Evolutionary conservation across 1,140 invertebrate genomes (phyloP), one percentile per base, ranked within the genome.

Genomic region (Sogatella furcifera): DNA sequence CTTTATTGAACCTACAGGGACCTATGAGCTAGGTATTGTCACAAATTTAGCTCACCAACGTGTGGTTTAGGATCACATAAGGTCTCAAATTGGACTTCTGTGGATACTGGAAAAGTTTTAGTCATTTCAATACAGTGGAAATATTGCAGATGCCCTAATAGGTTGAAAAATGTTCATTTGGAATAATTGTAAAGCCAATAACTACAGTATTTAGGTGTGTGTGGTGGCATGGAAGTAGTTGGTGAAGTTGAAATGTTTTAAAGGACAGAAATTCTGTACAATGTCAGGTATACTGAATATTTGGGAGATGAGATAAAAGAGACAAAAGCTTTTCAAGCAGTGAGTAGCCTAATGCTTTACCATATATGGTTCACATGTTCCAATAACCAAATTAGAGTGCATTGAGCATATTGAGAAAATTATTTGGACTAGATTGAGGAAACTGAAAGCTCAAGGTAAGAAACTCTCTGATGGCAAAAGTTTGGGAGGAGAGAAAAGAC

Each of bases 251-350:
- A 55, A 14, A 64, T 66, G 13, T 68, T 66, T 60, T 19, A 49
- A 13, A 43, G 57, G 4, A 66, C 62, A 13, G 52, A 54, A 22
- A 14, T 15, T 10, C 10, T 15, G 15, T 38, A 64, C n/a, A 61
- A 59, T 61, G 57, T 68, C 13, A 22, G 52, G 14, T 68, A 68
- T 54, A 53, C 17, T 44, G 22, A 62, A 34, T 68, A 66, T 59
- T 41, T 67, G 42, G 66, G 55, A 17, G 64, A 67, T 61, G 61
- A 56, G 0, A 59, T 63, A 24, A 19, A 13, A 21, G 53, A 64
- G 6, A 38, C 54, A 15, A 62, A 65, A 41, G 55, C 59, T 8
- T 67, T 66, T 62, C 60, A 59, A 56, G 43, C 24, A 28, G 24
- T 28, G 24, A 28, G 24, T 28, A n/a, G n/a, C n/a, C n/a, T 42